Evolutionary conservation across 1,140 invertebrate species (phyloP), one percentile per base, ranked within the genome.

Genomic region (Nylanderia fulva): DNA sequence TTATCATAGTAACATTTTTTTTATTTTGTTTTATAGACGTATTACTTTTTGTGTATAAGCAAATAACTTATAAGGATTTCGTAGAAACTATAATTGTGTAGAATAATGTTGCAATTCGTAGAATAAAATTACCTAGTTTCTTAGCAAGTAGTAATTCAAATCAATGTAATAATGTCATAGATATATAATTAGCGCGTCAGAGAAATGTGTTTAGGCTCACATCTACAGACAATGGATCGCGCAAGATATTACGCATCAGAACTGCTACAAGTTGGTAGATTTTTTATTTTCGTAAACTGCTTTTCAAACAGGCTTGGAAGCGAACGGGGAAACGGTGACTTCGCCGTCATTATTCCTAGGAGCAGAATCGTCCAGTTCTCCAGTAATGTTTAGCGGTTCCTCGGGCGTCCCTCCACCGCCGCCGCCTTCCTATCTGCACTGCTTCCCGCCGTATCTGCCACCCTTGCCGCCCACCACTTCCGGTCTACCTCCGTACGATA

Each of bases 351-450:
- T 95, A 69, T 93, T 95, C 84, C 92, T 93, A 92, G 88, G 94
- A 93, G 91, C 94, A 92, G 93, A 94, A 24, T 93, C 95, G 27
- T 95, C 95, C 56, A 95, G 91, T 79, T 95, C 95, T 6, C 95
- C 95, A 6, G 91, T 96, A 88, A 94, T 95, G 87, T 94, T 94
- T 90, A 90, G 86, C 64, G 92, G 93, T 84, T 89, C 94, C 56
- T 94, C 93, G 1, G 93, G 91, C 66, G 87, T 95, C 91, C 91
- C 92, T 71, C 93, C 91, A 1, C 94, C 94, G 15, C 95, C 93
- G 42, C 95, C 95, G 60, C 95, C 95, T 56, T 95, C 94, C 72
- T 96, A 94, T 85, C 89, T 96, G 76, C 95, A 94, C 56, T 93
- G 13, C 92, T 92, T 36, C 60, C 92, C 93, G 76, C 90, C 91